A percentile compares a stretch with the other conserved stretches of the same genome.
These are phyloP conservation scores for Hylia prasina DNA, from an alignment of 2,113 vertebrate species.

Conservation along the genomic window DNA sequence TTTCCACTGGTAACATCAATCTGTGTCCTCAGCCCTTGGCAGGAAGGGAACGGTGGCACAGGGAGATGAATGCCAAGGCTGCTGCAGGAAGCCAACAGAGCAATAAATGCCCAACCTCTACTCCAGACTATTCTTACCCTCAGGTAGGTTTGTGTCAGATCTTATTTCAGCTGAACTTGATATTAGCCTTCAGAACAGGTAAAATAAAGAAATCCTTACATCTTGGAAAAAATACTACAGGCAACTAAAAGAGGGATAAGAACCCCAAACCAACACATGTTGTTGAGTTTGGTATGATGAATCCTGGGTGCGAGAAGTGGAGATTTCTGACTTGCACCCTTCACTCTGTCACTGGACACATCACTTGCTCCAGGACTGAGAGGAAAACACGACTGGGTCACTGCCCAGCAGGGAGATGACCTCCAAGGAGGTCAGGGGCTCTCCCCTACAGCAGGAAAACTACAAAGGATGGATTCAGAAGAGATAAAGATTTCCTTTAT, in stretches of 20 bases:
- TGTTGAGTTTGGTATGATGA: background rate
- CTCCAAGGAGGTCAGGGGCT: background rate
- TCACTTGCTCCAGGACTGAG: background rate
- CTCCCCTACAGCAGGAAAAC: background rate
- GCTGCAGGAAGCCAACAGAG: background rate
- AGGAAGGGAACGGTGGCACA: background rate
- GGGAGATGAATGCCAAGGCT: background rate
- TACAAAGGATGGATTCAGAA: background rate
- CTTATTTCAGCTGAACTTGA: background rate
- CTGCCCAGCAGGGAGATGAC: accelerated
- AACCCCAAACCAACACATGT: background rate
- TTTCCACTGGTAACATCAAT: accelerated
- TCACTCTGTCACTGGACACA: background rate
- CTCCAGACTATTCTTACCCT: background rate
- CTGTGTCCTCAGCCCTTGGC: accelerated
- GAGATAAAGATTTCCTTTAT: background rate
- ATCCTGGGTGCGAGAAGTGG: background rate
- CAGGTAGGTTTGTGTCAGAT: background rate
- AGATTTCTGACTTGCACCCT: background rate
- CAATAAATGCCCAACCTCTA: background rate
- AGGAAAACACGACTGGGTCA: background rate
- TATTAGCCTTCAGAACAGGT: background rate
- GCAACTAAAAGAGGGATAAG: background rate
- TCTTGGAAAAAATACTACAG: background rate
- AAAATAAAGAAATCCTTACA: background rate